Conservation (phyloP, 2,888 invertebrate species). For the Drosophila falleni region DNA sequence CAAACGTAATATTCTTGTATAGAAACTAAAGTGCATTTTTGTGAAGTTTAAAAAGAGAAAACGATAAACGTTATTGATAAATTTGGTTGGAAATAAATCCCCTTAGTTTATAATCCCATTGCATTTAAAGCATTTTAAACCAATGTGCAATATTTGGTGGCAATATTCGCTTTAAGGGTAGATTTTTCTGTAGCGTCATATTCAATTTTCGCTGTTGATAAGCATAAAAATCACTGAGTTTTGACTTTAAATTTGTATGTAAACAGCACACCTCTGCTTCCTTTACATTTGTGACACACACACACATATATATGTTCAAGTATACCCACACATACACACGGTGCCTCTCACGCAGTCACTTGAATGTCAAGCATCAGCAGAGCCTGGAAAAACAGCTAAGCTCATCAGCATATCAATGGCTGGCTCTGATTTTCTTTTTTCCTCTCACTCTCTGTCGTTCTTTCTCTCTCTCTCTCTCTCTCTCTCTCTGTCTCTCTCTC, state of each 20-base stretch:
- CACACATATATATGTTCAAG: conserved; percentile 1
- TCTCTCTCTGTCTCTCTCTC: conserved; percentile 9
- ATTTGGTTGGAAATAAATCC: too few relatives aligned
- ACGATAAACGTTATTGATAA: too few relatives aligned
- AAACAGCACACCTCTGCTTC: conserved; percentile 52
- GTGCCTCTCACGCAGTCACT: conserved; percentile 69
- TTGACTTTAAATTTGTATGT: conserved; percentile 76
- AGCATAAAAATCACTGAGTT: conserved; percentile 71
- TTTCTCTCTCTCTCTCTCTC: conserved; percentile 4
- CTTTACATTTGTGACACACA: background rate
- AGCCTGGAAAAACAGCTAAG: conserved; percentile 46
- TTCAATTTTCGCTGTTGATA: conserved; percentile 66
- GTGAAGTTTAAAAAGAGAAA: too few relatives aligned
- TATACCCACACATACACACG: conserved; percentile 13
- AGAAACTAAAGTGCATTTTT: too few relatives aligned
- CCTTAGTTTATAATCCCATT: too few relatives aligned
- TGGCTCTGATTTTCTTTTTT: conserved; percentile 62
- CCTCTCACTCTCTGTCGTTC: background rate
- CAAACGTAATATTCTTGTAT: too few relatives aligned
- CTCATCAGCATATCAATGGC: conserved; percentile 78
- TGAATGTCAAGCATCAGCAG: conserved; percentile 72
- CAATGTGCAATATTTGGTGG: conserved; percentile 53
- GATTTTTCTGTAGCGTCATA: conserved; percentile 25
- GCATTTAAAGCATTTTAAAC: conserved; percentile 1
- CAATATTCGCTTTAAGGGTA: conserved; percentile 23